These are phyloP conservation scores for Bugula neritina DNA, from an alignment of 2,888 invertebrate species.

Conservation along the genomic window DNA sequence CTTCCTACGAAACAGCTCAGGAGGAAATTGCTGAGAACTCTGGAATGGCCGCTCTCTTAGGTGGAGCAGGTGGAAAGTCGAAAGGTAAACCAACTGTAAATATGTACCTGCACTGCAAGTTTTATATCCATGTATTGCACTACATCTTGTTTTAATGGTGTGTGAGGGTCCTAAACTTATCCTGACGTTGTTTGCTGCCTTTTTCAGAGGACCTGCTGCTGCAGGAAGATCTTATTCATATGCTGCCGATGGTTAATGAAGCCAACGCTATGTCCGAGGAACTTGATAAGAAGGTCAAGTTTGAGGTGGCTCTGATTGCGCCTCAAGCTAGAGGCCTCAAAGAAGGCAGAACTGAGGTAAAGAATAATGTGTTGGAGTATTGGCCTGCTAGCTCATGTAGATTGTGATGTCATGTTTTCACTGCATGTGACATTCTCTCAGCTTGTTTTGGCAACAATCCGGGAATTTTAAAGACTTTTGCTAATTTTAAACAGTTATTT, in stretches of 20 bases:
- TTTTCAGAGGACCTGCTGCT: conserved; percentile 46
- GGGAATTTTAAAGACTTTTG: too few species aligned
- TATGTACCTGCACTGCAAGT: too few species aligned
- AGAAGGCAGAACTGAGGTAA: conserved; percentile 45
- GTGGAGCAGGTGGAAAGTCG: conserved; percentile 33
- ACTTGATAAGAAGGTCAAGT: conserved; percentile 45
- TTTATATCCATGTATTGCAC: too few species aligned
- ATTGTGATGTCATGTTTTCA: too few species aligned
- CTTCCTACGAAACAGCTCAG: conserved; percentile 46
- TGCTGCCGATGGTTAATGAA: conserved; percentile 47
- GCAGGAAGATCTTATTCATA: conserved; percentile 45
- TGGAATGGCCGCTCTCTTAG: conserved; percentile 38
- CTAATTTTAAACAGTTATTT: too few species aligned
- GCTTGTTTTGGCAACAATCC: too few species aligned
- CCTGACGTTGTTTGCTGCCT: too few species aligned
- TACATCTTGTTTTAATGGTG: too few species aligned
- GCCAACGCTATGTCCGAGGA: conserved; percentile 50
- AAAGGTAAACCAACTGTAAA: conserved; percentile 37
- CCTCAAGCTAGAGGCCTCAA: conserved; percentile 43
- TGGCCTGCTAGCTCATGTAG: not conserved
- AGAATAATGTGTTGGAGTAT: not conserved
- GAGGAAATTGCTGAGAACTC: conserved; percentile 47
- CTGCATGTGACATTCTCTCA: not conserved
- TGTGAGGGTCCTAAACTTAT: too few species aligned
- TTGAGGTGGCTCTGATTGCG: conserved; percentile 45